phyloP scores from a whole-genome alignment of 92 coral and sea anemone species.

The Parazoanthus atlanticus region DNA sequence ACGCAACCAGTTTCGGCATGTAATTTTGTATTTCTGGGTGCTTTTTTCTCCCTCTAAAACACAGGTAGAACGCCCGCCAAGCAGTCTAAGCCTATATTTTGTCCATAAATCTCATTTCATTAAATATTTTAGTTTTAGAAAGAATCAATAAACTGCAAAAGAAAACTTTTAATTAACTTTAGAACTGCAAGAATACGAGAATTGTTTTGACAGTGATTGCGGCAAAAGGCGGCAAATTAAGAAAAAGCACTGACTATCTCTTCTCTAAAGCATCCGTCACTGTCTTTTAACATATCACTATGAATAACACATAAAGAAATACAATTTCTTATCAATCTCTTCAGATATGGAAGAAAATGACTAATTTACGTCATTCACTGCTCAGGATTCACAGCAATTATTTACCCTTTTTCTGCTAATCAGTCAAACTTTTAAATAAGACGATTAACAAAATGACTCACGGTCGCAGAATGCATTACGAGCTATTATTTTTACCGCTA shows the following conservation, averaged over 20 bases:
- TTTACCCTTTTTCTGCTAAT: conserved; percentile 2
- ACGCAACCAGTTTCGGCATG: neutral
- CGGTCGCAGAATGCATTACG: neutral
- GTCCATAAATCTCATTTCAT: conserved; percentile 12
- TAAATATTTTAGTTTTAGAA: conserved; percentile 17
- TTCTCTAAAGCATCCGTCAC: neutral
- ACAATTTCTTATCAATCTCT: neutral
- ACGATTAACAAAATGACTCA: neutral
- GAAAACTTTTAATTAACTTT: conserved; percentile 31
- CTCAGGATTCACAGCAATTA: neutral
- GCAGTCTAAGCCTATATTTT: neutral
- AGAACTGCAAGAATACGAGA: conserved; percentile 1
- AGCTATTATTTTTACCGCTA: conserved; percentile 5
- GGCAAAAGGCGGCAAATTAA: neutral
- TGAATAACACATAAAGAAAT: neutral
- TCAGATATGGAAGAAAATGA: neutral
- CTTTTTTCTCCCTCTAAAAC: neutral
- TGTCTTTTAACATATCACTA: neutral
- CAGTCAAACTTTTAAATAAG: neutral
- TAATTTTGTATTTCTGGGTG: neutral
- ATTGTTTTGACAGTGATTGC: neutral
- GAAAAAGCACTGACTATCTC: too few species aligned
- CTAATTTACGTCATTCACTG: neutral
- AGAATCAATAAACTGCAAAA: conserved; percentile 30
- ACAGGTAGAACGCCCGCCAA: neutral